Evolutionary conservation across 2,797 vertebrate species (phyloP), one percentile per base, ranked within the genome.

Genomic region (Percopsis omiscomaycus): DNA sequence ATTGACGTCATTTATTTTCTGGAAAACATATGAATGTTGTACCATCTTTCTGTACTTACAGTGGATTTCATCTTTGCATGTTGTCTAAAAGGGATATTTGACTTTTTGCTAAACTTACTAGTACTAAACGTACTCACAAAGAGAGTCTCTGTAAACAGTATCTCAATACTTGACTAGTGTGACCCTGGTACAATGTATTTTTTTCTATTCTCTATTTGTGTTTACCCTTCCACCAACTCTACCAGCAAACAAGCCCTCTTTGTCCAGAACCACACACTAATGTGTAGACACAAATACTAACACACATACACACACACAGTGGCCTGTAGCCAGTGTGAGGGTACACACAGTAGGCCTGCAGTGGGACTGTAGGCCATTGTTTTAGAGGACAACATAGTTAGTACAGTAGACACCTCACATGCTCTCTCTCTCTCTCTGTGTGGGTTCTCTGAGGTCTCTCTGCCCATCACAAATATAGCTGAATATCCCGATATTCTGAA

Each of bases 291-390:
- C 66, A 61, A 46, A 68, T 60, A 69, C 30, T 73, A 56, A 72
- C 71, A 74, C 37, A 28, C 37, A 64, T 14, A 64, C 14, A 13
- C 15, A 58, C 30, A 66, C 52, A 49, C 28, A 14, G 12, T 12
- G 55, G 30, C 14, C 28, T 0, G 50, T 80, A 69, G 68, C 66
- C 37, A 65, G 65, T 50, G 49, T 64, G 72, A 72, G 70, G 64
- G 78, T 49, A 10, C 71, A 74, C 80, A 80, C 79, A 82, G 76
- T 74, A 71, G 68, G 76, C 71, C 74, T 67, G 27, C 44, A 71
- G 67, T 60, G 73, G 73, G 80, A 87, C 86, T 89, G 86, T 84
- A 54, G 81, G 64, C 71, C 78, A 80, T 87, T 90, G 87, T 90
- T 83, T 86, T 16, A 71, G 45, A 42, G 67, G 60, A 54, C 57